phyloP scores from a whole-genome alignment of 2,888 invertebrate genomes.

The Trichacis sp. region DNA sequence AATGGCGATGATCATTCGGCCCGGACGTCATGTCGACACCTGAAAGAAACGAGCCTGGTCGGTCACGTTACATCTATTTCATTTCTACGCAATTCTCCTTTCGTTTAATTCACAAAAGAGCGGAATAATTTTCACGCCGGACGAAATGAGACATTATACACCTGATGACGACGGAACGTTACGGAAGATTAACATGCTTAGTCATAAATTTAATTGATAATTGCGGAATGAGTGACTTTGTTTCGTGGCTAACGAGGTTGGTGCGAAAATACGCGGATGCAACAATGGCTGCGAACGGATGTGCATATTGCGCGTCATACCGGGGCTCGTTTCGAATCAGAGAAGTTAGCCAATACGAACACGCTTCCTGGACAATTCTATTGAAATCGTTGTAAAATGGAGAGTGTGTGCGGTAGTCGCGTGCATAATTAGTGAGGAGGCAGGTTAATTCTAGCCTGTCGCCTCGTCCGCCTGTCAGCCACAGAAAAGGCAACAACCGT shows the following conservation, averaged over 20 bases:
- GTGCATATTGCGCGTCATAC: slow-evolving; percentile 10
- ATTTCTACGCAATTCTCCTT: not conserved
- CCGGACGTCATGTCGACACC: slow-evolving; percentile 36
- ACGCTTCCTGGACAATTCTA: slow-evolving; percentile 52
- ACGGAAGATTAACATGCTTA: slow-evolving; percentile 22
- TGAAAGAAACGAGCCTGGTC: not conserved
- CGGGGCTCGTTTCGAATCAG: not conserved
- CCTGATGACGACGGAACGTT: not conserved
- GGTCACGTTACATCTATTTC: slow-evolving; percentile 1
- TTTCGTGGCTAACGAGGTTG: slow-evolving; percentile 25
- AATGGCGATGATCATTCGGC: slow-evolving; percentile 36
- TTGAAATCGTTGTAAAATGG: slow-evolving; percentile 54
- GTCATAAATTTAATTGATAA: slow-evolving; percentile 30
- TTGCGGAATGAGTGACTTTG: slow-evolving; percentile 7
- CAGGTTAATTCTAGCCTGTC: slow-evolving; percentile 61
- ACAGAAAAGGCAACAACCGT: slow-evolving; percentile 48
- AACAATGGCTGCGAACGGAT: slow-evolving; percentile 16
- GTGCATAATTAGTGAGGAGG: slow-evolving; percentile 39
- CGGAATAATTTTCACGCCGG: not conserved
- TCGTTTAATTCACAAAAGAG: not conserved
- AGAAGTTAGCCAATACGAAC: slow-evolving; percentile 43
- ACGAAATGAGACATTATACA: not conserved
- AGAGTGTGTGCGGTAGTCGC: no score
- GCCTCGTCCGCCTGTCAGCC: slow-evolving; percentile 47
- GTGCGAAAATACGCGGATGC: slow-evolving; percentile 1